These are phyloP conservation scores for Dendrocincla fuliginosa DNA, from an alignment of 2,797 vertebrate species.

Conservation along the genomic window DNA sequence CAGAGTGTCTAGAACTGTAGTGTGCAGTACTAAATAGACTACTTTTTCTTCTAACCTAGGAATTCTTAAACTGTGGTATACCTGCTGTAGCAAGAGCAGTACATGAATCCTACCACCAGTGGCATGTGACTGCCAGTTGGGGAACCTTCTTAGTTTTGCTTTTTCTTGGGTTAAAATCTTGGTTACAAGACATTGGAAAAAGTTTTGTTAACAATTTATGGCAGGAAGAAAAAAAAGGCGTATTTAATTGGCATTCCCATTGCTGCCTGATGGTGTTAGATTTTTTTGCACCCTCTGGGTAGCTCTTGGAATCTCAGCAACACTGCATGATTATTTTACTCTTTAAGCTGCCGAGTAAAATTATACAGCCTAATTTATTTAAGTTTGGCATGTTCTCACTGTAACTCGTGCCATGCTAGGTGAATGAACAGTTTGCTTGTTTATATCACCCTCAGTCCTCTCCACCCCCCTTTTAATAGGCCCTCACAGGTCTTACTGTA, in stretches of 20 bases:
- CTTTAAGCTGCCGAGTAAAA: background rate
- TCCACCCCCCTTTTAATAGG: background rate
- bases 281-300: slow-evolving; percentile 9
- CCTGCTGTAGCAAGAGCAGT: background rate
- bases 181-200: background rate
- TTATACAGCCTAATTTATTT: slow-evolving; percentile 37
- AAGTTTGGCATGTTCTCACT: background rate
- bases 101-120: background rate
- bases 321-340: slow-evolving; percentile 7
- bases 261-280: background rate
- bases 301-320: slow-evolving; percentile 25
- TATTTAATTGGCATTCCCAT: background rate
- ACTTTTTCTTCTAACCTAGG: background rate
- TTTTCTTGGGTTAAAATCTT: background rate
- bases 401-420: background rate
- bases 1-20: background rate
- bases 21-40: background rate
- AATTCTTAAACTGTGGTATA: background rate
- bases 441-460: background rate
- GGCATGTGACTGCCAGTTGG: background rate
- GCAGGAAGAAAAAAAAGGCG: background rate
- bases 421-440: slow-evolving; percentile 7
- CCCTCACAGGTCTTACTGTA: background rate
- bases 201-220: background rate
- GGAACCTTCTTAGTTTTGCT: background rate